Evolutionary conservation across 2,888 invertebrate species (phyloP).

Genomic region (Aethes cnicana): DNA sequence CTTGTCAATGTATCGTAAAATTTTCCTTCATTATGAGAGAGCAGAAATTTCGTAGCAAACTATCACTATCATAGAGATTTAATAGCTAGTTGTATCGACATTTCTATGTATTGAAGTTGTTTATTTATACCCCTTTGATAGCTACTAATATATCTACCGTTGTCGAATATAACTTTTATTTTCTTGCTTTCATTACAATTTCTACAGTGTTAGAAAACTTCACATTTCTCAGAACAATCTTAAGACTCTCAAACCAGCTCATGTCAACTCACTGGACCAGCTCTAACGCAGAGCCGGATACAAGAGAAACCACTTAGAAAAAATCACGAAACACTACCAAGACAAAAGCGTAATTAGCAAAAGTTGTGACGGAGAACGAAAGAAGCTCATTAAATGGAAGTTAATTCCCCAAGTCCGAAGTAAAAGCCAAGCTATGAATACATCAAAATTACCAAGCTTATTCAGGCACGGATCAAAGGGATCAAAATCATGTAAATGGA

Average conservation of each 20-base stretch:
- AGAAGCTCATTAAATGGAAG: slow-evolving; percentile 1
- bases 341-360: slow-evolving; percentile 24
- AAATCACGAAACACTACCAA: slow-evolving; percentile 25
- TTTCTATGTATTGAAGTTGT: no score
- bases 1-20: no score
- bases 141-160: no score
- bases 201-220: not conserved
- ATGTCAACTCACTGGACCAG: slow-evolving; percentile 43
- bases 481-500: slow-evolving; percentile 5
- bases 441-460: slow-evolving; percentile 1
- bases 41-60: no score
- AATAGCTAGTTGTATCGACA: no score
- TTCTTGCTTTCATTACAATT: not conserved
- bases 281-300: slow-evolving; percentile 41
- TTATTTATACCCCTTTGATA: no score
- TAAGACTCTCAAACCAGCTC: slow-evolving; percentile 39
- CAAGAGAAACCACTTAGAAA: slow-evolving; percentile 54
- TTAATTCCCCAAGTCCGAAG: slow-evolving; percentile 13
- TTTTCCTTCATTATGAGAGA: no score
- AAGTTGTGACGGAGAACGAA: slow-evolving; percentile 7
- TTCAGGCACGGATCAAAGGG: not conserved
- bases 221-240: slow-evolving; percentile 39
- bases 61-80: no score
- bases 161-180: no score
- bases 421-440: not conserved